These are phyloP conservation scores for Drosophila borborema DNA, from an alignment of 2,888 invertebrate species.

Conservation along the genomic window DNA sequence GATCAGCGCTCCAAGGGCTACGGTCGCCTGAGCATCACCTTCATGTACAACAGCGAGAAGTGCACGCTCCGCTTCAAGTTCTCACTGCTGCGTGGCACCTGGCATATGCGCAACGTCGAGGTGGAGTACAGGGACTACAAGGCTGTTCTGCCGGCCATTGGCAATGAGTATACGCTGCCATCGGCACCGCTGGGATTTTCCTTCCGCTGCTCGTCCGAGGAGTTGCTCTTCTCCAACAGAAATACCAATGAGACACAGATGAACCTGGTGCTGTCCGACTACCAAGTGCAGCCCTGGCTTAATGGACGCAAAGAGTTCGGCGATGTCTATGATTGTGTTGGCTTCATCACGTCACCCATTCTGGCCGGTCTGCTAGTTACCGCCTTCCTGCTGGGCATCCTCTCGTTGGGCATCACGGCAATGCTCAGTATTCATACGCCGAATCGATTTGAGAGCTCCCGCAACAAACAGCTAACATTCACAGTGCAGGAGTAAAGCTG, in stretches of 20 bases:
- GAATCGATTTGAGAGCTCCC: conserved; percentile 98
- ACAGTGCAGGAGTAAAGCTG: conserved; percentile 89
- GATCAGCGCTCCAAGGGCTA: conserved; percentile 76
- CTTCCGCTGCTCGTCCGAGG: conserved; percentile 86
- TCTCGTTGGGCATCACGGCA: conserved; percentile 93
- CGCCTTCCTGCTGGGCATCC: conserved; percentile 90
- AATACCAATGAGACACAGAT: conserved; percentile 84
- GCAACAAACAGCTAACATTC: conserved; percentile 95
- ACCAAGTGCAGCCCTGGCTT: conserved; percentile 87
- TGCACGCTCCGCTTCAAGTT: conserved; percentile 87
- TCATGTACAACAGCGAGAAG: conserved; percentile 83
- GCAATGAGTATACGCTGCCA: conserved; percentile 82
- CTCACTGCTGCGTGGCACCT: conserved; percentile 86
- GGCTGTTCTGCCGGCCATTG: conserved; percentile 70
- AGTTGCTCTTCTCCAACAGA: conserved; percentile 86
- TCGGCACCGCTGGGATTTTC: conserved; percentile 87
- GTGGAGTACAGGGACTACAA: conserved; percentile 85
- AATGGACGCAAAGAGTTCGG: conserved; percentile 87
- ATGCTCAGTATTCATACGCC: conserved; percentile 97
- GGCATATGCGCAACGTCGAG: conserved; percentile 87
- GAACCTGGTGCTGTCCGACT: conserved; percentile 86
- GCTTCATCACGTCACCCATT: conserved; percentile 95
- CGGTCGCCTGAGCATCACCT: conserved; percentile 81
- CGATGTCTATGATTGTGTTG: conserved; percentile 94
- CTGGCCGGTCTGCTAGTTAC: conserved; percentile 96